Base-by-base conservation (phyloP, 2,113 vertebrate genomes). In the Thunnus maccoyii region DNA sequence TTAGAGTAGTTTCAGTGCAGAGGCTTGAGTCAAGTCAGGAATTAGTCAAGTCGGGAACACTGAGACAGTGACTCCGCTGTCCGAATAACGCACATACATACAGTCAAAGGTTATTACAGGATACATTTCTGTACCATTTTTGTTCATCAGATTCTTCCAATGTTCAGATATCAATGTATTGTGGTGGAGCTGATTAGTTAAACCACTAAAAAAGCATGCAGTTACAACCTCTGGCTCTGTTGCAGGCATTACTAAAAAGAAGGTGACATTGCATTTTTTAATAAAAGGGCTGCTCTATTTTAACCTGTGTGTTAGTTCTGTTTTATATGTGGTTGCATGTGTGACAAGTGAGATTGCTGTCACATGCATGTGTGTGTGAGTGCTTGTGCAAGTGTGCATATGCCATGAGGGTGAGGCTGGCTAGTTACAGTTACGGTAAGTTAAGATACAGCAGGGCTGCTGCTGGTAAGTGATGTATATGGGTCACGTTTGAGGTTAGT, bases 381-480 rank as follows among this genome's bases (percentile, higher is more conserved):
- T 15, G 16, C 51, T 41, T 71, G 27, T 69, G 76, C 46, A 65
- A 57, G 36, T 66, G 20, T 80, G 78, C 68, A 69, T 75, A 58
- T 83, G 80, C n/a, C 84, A 72, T 48, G 51, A 82, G 80, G 77
- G 79, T 89, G 75, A 94, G 76, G 71, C 78, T 86, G 88, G 66
- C 78, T 89, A 65, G 27, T 76, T 83, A 76, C 81, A 74, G 56
- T 94, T 94, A 94, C 94, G 54, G 93, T 95, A 94, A 94, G 68
- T 78, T 54, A 78, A 81, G 72, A 74, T 57, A 84, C 56, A 87
- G 72, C 76, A 72, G 22, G 3, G 36, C 67, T 85, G 58, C 85
- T 95, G 94, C 94, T 95, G 93, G 94, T 94, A 96, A 96, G 81
- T 89, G 89, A 56, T 88, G 83, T 93, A 94, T 93, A 71, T 93